phyloP scores from a whole-genome alignment of 2,888 invertebrate genomes.

The Doris montereyensis region DNA sequence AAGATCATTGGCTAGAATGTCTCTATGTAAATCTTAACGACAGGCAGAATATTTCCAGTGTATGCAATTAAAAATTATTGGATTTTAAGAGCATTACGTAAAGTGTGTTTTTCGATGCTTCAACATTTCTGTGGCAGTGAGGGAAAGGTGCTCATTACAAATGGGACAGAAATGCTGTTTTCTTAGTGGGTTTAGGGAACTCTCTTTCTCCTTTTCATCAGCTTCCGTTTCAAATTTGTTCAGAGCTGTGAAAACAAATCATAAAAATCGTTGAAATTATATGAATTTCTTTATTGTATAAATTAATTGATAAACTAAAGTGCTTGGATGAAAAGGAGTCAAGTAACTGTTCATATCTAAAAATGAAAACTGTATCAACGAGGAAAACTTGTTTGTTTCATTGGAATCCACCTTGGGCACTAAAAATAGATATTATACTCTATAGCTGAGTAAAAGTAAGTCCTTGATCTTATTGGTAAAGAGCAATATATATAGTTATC shows the following conservation, averaged over 20 bases:
- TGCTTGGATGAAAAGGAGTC: too few relatives aligned
- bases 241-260: constrained; percentile 4
- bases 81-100: background rate
- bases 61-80: too few relatives aligned
- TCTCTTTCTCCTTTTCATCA: constrained; percentile 57
- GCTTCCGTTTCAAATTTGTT: constrained; percentile 41
- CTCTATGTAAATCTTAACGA: too few relatives aligned
- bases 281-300: background rate
- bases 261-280: background rate
- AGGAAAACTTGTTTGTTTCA: too few relatives aligned
- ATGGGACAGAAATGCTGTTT: constrained; percentile 80
- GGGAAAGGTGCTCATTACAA: constrained; percentile 80
- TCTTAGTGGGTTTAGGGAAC: constrained; percentile 64
- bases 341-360: background rate
- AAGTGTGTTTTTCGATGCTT: constrained; percentile 80
- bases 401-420: too few relatives aligned
- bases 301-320: too few relatives aligned
- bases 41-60: too few relatives aligned
- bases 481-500: too few relatives aligned
- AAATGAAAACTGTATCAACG: background rate
- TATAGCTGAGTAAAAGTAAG: too few relatives aligned
- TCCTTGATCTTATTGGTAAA: too few relatives aligned
- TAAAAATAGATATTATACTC: too few relatives aligned
- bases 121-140: constrained; percentile 88
- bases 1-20: too few relatives aligned